Percentiles rank a stretch among this genome's conserved stretches.
Evolutionary conservation across 2,797 vertebrate species (phyloP).

Genomic region (Sebastes iracundus): DNA sequence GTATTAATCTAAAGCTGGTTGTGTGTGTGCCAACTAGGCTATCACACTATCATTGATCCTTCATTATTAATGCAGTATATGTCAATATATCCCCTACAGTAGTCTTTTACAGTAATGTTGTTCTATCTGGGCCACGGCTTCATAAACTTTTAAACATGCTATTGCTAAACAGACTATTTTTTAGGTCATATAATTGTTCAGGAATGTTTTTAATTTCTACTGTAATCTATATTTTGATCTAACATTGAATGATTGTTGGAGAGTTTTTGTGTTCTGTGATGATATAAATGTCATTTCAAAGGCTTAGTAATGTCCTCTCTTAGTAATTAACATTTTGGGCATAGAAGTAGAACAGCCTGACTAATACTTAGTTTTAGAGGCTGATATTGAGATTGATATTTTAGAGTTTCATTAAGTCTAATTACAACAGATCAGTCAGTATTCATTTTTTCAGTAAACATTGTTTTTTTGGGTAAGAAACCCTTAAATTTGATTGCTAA

Average conservation of each 20-base stretch:
- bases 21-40: neutral
- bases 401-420: neutral
- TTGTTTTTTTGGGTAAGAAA: neutral
- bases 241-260: neutral
- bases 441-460: neutral
- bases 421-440: neutral
- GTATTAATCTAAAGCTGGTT: neutral
- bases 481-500: neutral
- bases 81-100: neutral
- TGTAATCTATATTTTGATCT: neutral
- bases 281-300: neutral
- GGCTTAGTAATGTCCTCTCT: neutral
- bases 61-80: neutral
- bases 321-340: neutral
- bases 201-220: neutral
- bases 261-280: neutral
- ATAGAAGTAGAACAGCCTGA: neutral
- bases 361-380: neutral
- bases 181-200: neutral
- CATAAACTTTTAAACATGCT: neutral
- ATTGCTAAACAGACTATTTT: neutral
- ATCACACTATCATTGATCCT: neutral
- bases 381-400: neutral
- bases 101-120: neutral
- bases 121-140: neutral